Evolutionary conservation across 2,797 vertebrate genomes (phyloP), one percentile per base, ranked within the genome.

Genomic region (Hemibagrus guttatus): DNA sequence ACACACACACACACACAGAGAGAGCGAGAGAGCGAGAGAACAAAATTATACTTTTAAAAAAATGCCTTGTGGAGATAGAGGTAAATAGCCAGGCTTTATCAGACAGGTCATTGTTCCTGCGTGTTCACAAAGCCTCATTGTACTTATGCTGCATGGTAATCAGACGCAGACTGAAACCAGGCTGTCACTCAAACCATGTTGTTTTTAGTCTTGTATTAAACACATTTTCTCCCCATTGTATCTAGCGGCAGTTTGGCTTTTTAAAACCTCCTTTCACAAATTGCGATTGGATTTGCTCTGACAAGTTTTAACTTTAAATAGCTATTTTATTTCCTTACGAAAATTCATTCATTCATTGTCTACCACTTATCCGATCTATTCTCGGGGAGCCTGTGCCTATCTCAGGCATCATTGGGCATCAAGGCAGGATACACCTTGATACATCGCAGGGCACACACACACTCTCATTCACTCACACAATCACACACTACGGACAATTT

Each of bases 21-120:
- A 61, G 19, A 14, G 3, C 28, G 1, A 63, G 1, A 63, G 7
- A n/a, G 28, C 39, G 16, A 39, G 68, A 19, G 14, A 49, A 49
- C 6, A 6, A 78, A 58, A 58, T 58, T 6, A 21, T 31, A 39
- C 0, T 39, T 42, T 35, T 58, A 21, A 78, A 21, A 76, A 58
- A 78, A 63, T 35, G 19, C 28, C 16, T 76, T 76, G 19, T 59
- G 28, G 16, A n/a, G 23, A 80, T 61, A 42, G 21, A 42, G n/a
- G 21, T 61, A 81, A 42, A 81, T 81, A 61, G 56, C 35, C 78
- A 26, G 78, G 58, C 58, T 63, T 81, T 63, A 63, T 63, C 79
- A 63, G 56, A 26, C 14, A 81, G 58, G 79, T 63, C 79, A 81
- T 63, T 84, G 75, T 81, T 81, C 35, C 58, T 81, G 35, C 35